These are phyloP conservation scores for Lagocephalus sceleratus DNA, from an alignment of 2,797 vertebrate genomes.

Conservation along the genomic window DNA sequence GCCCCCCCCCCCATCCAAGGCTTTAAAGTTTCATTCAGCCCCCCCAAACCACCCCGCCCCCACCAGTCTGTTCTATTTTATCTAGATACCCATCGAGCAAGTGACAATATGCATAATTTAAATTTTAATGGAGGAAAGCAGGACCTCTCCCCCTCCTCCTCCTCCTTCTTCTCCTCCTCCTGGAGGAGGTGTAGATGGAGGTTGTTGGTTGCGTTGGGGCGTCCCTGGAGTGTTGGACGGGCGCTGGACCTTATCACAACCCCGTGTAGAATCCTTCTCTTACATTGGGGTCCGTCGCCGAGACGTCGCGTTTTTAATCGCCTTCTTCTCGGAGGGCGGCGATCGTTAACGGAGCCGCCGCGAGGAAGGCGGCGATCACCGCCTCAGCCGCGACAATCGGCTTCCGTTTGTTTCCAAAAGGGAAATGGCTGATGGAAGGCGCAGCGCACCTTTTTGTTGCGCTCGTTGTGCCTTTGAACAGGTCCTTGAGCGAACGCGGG, in stretches of 20 bases:
- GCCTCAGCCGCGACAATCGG: constrained; percentile 48
- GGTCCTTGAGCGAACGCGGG: constrained; percentile 4
- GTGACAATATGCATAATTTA: constrained; percentile 46
- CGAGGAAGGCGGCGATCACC: constrained; percentile 46
- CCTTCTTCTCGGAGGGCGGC: constrained; percentile 36
- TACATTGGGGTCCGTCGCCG: no score
- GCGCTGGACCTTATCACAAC: no score
- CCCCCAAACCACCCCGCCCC: background rate
- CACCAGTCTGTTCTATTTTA: constrained; percentile 27
- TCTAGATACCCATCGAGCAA: constrained; percentile 29
- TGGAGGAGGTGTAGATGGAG: no score
- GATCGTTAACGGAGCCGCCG: constrained; percentile 44
- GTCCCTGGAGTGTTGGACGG: no score
- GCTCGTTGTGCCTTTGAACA: background rate
- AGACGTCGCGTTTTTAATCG: no score
- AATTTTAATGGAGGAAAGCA: constrained; percentile 52
- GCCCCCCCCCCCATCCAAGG: no score
- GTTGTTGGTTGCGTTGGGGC: no score
- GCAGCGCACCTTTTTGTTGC: background rate
- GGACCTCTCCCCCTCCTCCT: no score
- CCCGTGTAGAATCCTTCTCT: background rate
- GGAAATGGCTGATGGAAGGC: constrained; percentile 2
- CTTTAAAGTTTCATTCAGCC: constrained; percentile 28
- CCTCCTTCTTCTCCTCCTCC: no score
- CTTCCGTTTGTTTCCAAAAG: constrained; percentile 27